Evolutionary conservation across 2,113 vertebrate genomes (phyloP), one percentile per base, ranked within the genome.

Genomic region (Pterophyllum scalare): DNA sequence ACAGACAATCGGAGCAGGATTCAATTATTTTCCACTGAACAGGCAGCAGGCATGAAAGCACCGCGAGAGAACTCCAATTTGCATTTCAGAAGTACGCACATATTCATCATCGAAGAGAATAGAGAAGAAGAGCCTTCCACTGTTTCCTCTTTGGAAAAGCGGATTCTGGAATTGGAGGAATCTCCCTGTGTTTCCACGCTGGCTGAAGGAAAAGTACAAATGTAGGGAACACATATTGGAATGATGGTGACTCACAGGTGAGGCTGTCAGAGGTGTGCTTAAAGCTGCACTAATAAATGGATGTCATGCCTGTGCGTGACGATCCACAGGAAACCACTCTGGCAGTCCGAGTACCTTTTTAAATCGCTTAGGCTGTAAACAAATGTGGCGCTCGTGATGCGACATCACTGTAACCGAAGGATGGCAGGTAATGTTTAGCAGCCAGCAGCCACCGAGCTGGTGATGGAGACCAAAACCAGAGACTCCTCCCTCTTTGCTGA

Each of bases 201-300:
- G 24, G 24, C 13, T 14, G 10, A 12, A 38, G n/a, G 38, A 74
- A 83, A 90, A 22, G 57, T 56, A 35, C 26, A 75, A 38, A n/a
- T 75, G 80, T 31, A 19, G 49, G 72, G 56, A 64, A 38, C 86
- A 86, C 75, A 75, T 86, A 79, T 62, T 28, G 33, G 57, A 59
- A 87, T 79, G 60, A 59, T 61, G 19, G 13, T 1, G 35, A 84
- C 43, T 83, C 79, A 59, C 33, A 3, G 14, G 62, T 81, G 59
- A 56, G 35, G 56, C 62, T 40, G 64, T 6, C 38, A 17, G 11
- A 49, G 40, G 19, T 75, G 49, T 43, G 38, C 20, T 67, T 28
- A 12, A 57, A 80, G 67, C 20, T 17, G 46, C 12, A 6, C 17
- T 60, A 60, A 33, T 20, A 12, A 33, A 10, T 19, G 1, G 4